These are phyloP conservation scores for Chelon auratus DNA, from an alignment of 2,797 vertebrate species.

Conservation along the genomic window DNA sequence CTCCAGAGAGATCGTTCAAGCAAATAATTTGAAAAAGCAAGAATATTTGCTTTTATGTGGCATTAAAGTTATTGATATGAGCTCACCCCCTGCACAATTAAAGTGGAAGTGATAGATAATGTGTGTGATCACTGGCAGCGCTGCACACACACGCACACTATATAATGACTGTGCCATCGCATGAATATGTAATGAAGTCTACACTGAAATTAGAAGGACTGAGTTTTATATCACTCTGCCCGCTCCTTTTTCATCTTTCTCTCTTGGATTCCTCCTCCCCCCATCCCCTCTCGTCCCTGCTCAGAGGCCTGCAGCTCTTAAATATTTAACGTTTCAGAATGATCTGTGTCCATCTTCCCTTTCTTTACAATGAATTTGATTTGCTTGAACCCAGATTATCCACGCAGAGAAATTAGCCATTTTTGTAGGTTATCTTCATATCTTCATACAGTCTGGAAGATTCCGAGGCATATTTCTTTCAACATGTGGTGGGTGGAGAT, in stretches of 20 bases:
- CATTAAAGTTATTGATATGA: slow-evolving; percentile 72
- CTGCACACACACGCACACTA: slow-evolving; percentile 12
- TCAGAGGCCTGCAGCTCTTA: slow-evolving; percentile 54
- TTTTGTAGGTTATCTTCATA: background rate
- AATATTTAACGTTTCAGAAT: slow-evolving; percentile 76
- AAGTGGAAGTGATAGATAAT: slow-evolving; percentile 68
- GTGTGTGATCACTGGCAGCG: slow-evolving; percentile 55
- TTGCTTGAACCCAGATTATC: slow-evolving; percentile 10
- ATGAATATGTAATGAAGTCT: slow-evolving; percentile 75
- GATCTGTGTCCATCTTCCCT: slow-evolving; percentile 43
- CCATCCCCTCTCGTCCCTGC: slow-evolving; percentile 35
- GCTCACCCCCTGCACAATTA: slow-evolving; percentile 67
- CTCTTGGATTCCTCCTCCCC: slow-evolving; percentile 50
- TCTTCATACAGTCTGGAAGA: slow-evolving; percentile 39
- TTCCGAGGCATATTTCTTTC: slow-evolving; percentile 24
- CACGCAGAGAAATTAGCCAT: slow-evolving; percentile 3
- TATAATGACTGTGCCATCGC: slow-evolving; percentile 34
- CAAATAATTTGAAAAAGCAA: slow-evolving; percentile 75
- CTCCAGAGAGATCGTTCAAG: slow-evolving; percentile 49
- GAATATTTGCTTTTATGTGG: slow-evolving; percentile 73
- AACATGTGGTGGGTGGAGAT: slow-evolving; percentile 47
- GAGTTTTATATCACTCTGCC: slow-evolving; percentile 53
- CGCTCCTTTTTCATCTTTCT: slow-evolving; percentile 57
- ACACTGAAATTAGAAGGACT: slow-evolving; percentile 63
- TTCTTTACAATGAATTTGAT: slow-evolving; percentile 35